These are phyloP conservation scores for Pteropus rufus DNA, from an alignment of 2,797 vertebrate species.

Conservation along the genomic window DNA sequence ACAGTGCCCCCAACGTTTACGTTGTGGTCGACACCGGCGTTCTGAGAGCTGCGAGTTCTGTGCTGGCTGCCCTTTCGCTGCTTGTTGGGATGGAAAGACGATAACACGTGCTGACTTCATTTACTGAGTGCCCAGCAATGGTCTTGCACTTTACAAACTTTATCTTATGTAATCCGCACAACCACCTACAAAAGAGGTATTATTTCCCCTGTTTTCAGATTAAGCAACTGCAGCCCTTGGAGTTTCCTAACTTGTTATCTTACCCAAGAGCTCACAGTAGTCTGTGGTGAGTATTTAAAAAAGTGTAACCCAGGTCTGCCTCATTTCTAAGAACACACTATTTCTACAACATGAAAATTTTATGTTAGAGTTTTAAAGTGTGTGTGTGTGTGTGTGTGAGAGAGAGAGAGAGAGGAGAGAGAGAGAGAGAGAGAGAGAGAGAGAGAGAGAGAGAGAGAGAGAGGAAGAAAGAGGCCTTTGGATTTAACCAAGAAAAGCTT, in stretches of 20 bases:
- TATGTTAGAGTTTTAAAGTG: constrained; percentile 15
- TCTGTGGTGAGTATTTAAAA: not conserved
- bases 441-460: no score
- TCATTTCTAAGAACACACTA: not conserved
- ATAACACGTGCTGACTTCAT: not conserved
- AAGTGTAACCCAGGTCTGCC: not conserved
- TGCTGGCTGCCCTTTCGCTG: not conserved
- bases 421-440: no score
- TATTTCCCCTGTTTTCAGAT: constrained; percentile 9
- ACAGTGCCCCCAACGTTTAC: not conserved
- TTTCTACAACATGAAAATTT: not conserved
- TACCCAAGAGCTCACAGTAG: not conserved
- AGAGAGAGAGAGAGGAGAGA: no score
- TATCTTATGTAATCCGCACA: constrained; percentile 11
- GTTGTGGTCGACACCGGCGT: not conserved
- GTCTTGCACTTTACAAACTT: not conserved
- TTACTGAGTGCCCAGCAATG: not conserved
- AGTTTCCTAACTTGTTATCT: not conserved
- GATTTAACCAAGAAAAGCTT: not conserved
- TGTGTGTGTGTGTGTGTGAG: no score
- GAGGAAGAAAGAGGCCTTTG: not conserved
- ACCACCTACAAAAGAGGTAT: not conserved
- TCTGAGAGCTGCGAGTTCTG: not conserved
- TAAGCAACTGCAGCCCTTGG: not conserved
- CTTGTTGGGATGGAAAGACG: not conserved